Conservation (phyloP, 2,888 invertebrate genomes). For the Magallana nippona region DNA sequence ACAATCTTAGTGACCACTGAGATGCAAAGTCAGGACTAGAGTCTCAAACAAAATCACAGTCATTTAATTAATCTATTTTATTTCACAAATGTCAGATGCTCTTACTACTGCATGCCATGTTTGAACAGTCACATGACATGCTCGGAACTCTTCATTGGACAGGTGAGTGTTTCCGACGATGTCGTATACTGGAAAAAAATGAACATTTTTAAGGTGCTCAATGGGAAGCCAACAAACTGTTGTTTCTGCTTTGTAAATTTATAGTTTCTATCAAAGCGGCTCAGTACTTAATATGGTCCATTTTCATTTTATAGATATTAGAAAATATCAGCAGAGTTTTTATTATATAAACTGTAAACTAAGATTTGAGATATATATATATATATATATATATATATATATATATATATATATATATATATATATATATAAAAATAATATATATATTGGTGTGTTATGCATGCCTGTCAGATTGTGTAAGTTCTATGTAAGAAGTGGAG, state of each 20-base stretch:
- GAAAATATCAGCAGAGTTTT: too few species aligned
- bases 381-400: too few species aligned
- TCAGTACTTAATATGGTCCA: too few species aligned
- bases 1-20: background rate
- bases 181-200: slow-evolving; percentile 19
- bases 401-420: too few species aligned
- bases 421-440: too few species aligned
- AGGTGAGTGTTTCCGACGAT: background rate
- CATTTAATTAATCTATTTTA: background rate
- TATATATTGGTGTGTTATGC: too few species aligned
- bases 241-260: background rate
- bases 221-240: too few species aligned
- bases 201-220: slow-evolving; percentile 6
- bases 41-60: slow-evolving; percentile 18
- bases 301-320: too few species aligned
- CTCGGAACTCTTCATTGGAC: background rate
- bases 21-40: background rate
- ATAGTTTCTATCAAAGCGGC: background rate
- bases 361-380: too few species aligned
- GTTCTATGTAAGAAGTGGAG: too few species aligned
- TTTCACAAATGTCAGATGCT: background rate
- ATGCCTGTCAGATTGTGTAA: too few species aligned
- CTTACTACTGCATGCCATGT: slow-evolving; percentile 10
- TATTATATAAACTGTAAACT: too few species aligned
- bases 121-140: background rate